phyloP scores from a whole-genome alignment of 2,888 invertebrate species.

The Melolontha melolontha region DNA sequence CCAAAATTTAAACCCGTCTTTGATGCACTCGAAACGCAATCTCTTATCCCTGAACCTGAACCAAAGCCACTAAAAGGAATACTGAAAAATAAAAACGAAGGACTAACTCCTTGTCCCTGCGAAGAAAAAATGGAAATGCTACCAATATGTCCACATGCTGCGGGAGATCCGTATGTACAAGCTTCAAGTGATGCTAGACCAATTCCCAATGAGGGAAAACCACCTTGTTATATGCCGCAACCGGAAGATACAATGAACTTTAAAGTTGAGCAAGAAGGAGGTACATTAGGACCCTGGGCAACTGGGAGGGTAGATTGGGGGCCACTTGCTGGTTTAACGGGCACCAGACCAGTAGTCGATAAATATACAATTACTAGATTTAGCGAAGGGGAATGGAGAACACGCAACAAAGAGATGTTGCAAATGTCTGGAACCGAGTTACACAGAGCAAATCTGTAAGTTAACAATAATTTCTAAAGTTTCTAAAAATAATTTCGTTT shows the following conservation, averaged over 20 bases:
- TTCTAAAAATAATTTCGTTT: background rate
- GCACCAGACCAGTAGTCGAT: conserved; percentile 80
- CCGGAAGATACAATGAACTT: conserved; percentile 66
- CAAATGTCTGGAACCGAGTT: conserved; percentile 58
- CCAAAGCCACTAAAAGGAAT: conserved; percentile 47
- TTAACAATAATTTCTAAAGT: background rate
- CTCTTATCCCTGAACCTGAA: background rate
- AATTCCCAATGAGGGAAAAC: conserved; percentile 46
- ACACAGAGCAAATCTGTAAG: conserved; percentile 60
- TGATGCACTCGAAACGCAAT: background rate
- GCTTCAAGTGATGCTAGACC: conserved; percentile 35
- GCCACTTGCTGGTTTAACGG: conserved; percentile 76
- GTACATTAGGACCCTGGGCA: conserved; percentile 74
- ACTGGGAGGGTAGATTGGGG: conserved; percentile 82
- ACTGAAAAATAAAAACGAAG: conserved; percentile 40
- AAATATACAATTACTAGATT: conserved; percentile 81
- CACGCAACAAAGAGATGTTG: conserved; percentile 60
- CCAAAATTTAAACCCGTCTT: background rate
- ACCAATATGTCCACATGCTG: conserved; percentile 32
- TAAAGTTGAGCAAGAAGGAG: conserved; percentile 56
- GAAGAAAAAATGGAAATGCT: conserved; percentile 40
- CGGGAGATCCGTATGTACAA: conserved; percentile 40
- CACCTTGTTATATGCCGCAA: conserved; percentile 71
- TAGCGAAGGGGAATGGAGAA: conserved; percentile 80
- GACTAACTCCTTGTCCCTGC: conserved; percentile 44